Evolutionary conservation across 2,113 vertebrate species (phyloP).

Genomic region (Odontesthes bonariensis): DNA sequence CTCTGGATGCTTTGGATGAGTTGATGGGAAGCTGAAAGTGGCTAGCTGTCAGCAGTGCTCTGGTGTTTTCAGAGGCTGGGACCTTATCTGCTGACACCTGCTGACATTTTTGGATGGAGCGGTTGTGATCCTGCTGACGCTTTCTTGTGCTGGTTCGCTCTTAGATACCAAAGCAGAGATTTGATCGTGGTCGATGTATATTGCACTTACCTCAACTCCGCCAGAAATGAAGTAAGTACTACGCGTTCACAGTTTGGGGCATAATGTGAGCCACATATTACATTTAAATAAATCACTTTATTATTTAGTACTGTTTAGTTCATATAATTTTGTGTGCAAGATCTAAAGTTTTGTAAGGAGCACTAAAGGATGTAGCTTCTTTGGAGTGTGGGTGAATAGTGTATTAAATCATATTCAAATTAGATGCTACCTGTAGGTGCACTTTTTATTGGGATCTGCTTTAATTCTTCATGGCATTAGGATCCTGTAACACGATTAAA

Average conservation of each 20-base stretch:
- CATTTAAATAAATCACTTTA: background rate
- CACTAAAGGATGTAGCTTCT: too few species aligned
- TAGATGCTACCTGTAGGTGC: background rate
- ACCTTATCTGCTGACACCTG: slow-evolving; percentile 54
- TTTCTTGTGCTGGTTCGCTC: slow-evolving; percentile 27
- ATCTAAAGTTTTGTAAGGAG: too few species aligned
- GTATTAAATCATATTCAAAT: too few species aligned
- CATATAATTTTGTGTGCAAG: background rate
- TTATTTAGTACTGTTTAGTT: background rate
- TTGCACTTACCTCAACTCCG: slow-evolving; percentile 71
- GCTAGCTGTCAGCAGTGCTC: slow-evolving; percentile 52
- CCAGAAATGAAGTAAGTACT: slow-evolving; percentile 79
- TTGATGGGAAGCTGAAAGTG: slow-evolving; percentile 54
- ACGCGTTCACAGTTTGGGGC: background rate
- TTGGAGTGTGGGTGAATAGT: too few species aligned
- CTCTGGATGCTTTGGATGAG: slow-evolving; percentile 60
- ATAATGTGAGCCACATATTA: background rate
- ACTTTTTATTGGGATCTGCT: slow-evolving; percentile 28
- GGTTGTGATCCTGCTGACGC: slow-evolving; percentile 18
- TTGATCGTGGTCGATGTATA: slow-evolving; percentile 64
- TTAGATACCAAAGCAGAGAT: slow-evolving; percentile 70
- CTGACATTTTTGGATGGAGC: slow-evolving; percentile 60
- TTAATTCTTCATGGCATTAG: slow-evolving; percentile 40
- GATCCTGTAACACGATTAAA: slow-evolving; percentile 55
- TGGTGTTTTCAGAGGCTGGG: slow-evolving; percentile 37